Base-by-base conservation (phyloP, 2,888 invertebrate species). In the Gnatocerus cornutus region DNA sequence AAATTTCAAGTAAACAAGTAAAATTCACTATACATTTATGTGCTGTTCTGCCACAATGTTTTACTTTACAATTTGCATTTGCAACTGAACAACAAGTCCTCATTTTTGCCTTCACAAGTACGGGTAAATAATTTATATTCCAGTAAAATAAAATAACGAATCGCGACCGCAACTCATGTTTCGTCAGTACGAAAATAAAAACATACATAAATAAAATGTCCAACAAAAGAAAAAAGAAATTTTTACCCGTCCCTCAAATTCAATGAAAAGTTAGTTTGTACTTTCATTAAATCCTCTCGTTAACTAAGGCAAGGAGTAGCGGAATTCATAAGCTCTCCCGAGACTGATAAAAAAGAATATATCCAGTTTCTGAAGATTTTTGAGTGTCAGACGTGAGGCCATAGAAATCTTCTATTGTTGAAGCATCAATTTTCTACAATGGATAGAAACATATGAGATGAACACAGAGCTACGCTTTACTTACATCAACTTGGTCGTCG, bases 401-500 rank as follows among this genome's bases (percentile, higher is more conserved):
- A 87, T 98, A 99, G 87, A 99, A 99, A 86, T 99, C 99, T 89
- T 99, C 99, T 87, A 99, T 98, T 77, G 96, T 94, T 68, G 98
- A 96, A 62, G 98, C 96, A 85, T 99, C 99, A 82, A 99, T 99
- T 93, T 99, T 99, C 97, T 98, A 88, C 10, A 89, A 88, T 74
- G 69, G 74, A 76, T 77, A 70, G 74, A 73, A 69, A 71, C 45
- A 52, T n/a, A n/a, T n/a, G n/a, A n/a, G n/a, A n/a, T n/a, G n/a
- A n/a, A n/a, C n/a, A n/a, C n/a, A n/a, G n/a, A n/a, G n/a, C n/a
- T n/a, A n/a, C n/a, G n/a, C n/a, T n/a, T n/a, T n/a, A 90, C 94
- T 92, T 87, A 97, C 97, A 88, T 99, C 99, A 74, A 99, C 99
- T 92, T 99, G 97, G 84, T 99, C 99, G 86, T 99, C 99, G 85